Evolutionary conservation across 2,113 vertebrate species (phyloP).

Genomic region (Gavia stellata): DNA sequence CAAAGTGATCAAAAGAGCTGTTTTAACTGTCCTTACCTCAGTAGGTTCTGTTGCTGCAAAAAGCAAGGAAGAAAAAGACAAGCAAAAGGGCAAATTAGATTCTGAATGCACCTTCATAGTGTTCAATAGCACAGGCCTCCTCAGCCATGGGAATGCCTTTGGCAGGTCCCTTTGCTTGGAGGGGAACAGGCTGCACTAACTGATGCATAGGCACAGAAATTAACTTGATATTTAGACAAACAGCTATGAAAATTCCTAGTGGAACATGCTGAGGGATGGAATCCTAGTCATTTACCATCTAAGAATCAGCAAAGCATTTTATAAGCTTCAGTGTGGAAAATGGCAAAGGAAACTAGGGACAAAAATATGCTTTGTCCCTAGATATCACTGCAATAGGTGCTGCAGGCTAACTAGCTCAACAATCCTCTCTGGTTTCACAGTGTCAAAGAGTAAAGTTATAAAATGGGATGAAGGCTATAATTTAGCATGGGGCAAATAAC

Average conservation of each 20-base stretch:
- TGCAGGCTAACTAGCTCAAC: not conserved
- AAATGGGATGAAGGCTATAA: not conserved
- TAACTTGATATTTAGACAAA: not conserved
- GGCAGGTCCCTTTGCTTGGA: not conserved
- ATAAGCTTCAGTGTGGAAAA: not conserved
- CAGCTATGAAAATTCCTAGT: not conserved
- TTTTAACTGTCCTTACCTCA: slow-evolving; percentile 27
- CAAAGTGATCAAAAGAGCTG: not conserved
- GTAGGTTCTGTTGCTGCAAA: slow-evolving; percentile 37
- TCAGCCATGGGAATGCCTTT: not conserved
- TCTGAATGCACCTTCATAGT: not conserved
- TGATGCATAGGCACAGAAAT: not conserved
- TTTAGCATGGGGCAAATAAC: not conserved
- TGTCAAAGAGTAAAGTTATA: not conserved
- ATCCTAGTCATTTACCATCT: not conserved
- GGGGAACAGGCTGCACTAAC: not conserved
- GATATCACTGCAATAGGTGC: not conserved
- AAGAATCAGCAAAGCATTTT: not conserved
- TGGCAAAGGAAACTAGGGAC: not conserved
- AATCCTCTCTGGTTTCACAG: not conserved
- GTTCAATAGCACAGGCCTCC: not conserved
- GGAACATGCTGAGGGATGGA: not conserved
- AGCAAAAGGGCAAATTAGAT: not conserved
- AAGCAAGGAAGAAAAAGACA: not conserved
- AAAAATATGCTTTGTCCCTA: not conserved